phyloP scores from a whole-genome alignment of 2,797 vertebrate species.

The Sebastes baramenuke region DNA sequence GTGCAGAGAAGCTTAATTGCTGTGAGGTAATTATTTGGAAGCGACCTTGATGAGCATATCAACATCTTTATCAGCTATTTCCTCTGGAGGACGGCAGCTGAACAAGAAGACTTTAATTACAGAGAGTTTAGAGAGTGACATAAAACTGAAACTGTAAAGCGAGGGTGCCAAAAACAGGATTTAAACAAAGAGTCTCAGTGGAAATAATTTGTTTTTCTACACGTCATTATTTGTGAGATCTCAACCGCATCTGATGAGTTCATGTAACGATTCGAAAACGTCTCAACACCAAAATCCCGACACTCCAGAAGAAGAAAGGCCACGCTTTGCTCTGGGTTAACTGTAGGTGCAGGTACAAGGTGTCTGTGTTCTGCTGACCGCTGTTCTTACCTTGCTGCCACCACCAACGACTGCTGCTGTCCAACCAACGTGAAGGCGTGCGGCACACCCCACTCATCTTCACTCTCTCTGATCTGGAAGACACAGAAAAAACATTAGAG shows the following conservation, averaged over 20 bases:
- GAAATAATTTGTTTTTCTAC: neutral
- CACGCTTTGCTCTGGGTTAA: neutral
- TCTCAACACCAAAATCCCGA: neutral
- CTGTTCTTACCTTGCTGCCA: slow-evolving; percentile 90
- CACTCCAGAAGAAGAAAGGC: neutral
- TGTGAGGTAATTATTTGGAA: neutral
- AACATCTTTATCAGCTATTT: neutral
- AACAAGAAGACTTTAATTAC: neutral
- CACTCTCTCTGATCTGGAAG: slow-evolving; percentile 92
- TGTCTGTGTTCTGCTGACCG: neutral
- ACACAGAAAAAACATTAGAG: slow-evolving; percentile 57
- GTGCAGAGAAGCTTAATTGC: neutral
- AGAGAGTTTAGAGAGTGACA: neutral
- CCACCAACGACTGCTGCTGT: slow-evolving; percentile 91
- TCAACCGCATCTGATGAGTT: neutral
- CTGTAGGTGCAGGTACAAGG: neutral
- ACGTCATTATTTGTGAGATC: neutral
- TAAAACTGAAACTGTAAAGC: neutral
- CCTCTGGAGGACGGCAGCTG: neutral
- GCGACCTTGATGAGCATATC: neutral
- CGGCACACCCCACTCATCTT: slow-evolving; percentile 97
- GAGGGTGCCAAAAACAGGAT: neutral
- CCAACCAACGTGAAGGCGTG: slow-evolving; percentile 93
- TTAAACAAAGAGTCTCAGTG: neutral
- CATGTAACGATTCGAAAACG: neutral